Evolutionary conservation across 2,888 invertebrate species (phyloP), one percentile per base, ranked within the genome.

Genomic region (Melieria omissa): DNA sequence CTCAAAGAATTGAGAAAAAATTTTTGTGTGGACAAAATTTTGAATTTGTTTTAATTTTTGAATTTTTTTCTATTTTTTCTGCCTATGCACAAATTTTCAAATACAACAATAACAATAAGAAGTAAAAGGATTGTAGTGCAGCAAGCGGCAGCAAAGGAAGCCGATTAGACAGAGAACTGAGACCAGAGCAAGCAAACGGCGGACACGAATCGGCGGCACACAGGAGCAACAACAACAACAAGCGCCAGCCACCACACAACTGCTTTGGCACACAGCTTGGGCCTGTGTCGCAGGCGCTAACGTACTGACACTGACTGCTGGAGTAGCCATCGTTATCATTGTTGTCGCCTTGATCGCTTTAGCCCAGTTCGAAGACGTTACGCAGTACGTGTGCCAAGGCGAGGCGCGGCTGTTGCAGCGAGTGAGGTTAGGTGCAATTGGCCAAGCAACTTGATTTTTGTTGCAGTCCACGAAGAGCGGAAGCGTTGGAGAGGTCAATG

Each of bases 271-370:
- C 29, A 29, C 29, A 29, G 29, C 29, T 29, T 2, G 29, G 29
- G 29, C 29, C 29, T 29, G 29, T 1, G 29, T 29, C 29, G 29
- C 29, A 29, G 29, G 29, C 29, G 29, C 29, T 29, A 29, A 29
- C 29, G 29, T 3, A 75, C 73, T 76, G 74, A 77, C 74, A 74
- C 74, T 74, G 49, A 52, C 70, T 70, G 61, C 55, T 47, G n/a
- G 42, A 41, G 62, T 14, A 55, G 41, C 14, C 52, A 49, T 45
- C 29, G 45, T 49, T 47, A 41, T 46, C 57, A 49, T 41, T 16
- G 5, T 65, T 14, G 42, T 12, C 16, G 44, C 44, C 55, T 54
- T 4, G 16, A 45, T 45, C 4, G n/a, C 14, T 47, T 12, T 70
- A 29, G 29, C 29, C 29, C 29, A 29, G 29, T 29, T 29, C 2